Percentiles rank a stretch among this genome's conserved stretches.
Evolutionary conservation across 2,113 vertebrate species (phyloP).

Genomic region (Eudyptes chrysolophus): DNA sequence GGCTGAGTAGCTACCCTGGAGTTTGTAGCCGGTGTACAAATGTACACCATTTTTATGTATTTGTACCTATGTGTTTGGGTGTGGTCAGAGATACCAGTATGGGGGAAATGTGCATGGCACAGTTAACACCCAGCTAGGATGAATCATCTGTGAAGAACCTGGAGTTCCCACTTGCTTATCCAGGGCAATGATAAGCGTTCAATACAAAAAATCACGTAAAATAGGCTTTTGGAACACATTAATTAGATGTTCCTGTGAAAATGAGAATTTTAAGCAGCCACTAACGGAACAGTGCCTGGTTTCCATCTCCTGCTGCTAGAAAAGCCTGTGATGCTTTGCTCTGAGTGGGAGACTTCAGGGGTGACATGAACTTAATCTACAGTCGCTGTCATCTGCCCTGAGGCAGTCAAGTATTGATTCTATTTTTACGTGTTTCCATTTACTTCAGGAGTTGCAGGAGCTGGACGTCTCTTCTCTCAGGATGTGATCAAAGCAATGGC

Average conservation of each 20-base stretch:
- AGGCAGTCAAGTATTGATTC: fast-evolving
- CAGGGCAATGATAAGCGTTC: not conserved
- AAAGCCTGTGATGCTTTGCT: not conserved
- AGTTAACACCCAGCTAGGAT: not conserved
- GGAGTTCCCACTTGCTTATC: not conserved
- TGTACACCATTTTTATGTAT: fast-evolving
- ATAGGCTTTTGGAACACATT: not conserved
- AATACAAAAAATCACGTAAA: fast-evolving
- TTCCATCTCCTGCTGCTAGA: not conserved
- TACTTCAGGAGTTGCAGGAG: slow-evolving; percentile 89
- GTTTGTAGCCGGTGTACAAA: no score
- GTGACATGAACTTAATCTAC: fast-evolving
- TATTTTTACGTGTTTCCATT: not conserved
- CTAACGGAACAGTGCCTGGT: not conserved
- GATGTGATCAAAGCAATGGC: slow-evolving; percentile 89
- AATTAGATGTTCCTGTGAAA: not conserved
- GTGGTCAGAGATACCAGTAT: not conserved
- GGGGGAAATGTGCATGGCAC: not conserved
- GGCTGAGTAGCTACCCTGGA: not conserved
- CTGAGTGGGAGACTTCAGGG: not conserved
- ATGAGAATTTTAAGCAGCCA: fast-evolving
- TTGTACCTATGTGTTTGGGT: not conserved
- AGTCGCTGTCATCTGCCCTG: not conserved
- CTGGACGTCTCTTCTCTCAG: slow-evolving; percentile 88
- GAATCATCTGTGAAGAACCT: not conserved